phyloP scores from a whole-genome alignment of 1,140 invertebrate genomes.

The Asbolus verrucosus region DNA sequence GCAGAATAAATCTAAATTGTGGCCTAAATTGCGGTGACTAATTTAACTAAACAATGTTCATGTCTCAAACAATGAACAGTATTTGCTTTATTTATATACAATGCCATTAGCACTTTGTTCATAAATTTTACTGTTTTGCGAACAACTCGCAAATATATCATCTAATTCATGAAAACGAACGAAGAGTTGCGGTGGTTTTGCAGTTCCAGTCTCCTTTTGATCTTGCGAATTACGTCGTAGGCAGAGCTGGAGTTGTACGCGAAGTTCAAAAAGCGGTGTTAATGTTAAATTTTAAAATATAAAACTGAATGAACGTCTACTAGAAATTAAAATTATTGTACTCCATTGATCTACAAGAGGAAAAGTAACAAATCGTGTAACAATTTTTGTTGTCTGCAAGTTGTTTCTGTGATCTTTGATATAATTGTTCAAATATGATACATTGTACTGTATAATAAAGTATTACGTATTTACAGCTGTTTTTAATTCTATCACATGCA shows the following conservation, averaged over 20 bases:
- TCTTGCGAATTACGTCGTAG: neutral
- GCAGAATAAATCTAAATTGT: neutral
- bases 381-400: conserved; percentile 13
- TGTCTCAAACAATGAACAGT: conserved; percentile 3
- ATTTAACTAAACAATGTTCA: conserved; percentile 16
- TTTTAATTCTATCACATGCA: too few species aligned
- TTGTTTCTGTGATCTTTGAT: conserved; percentile 32
- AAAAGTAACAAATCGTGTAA: conserved; percentile 27
- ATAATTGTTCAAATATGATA: neutral
- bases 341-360: conserved; percentile 16
- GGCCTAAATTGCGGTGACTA: conserved; percentile 21
- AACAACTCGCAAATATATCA: neutral
- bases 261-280: neutral
- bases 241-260: neutral
- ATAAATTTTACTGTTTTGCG: too few species aligned
- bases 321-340: conserved; percentile 14
- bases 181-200: neutral
- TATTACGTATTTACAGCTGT: conserved; percentile 21
- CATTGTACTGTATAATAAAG: too few species aligned
- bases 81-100: conserved; percentile 7
- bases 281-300: neutral
- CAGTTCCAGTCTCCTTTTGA: neutral
- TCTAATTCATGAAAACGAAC: neutral
- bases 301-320: conserved; percentile 1
- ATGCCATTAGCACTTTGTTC: too few species aligned